phyloP scores from a whole-genome alignment of 2,888 invertebrate genomes.

The Ernsta delagoae region DNA sequence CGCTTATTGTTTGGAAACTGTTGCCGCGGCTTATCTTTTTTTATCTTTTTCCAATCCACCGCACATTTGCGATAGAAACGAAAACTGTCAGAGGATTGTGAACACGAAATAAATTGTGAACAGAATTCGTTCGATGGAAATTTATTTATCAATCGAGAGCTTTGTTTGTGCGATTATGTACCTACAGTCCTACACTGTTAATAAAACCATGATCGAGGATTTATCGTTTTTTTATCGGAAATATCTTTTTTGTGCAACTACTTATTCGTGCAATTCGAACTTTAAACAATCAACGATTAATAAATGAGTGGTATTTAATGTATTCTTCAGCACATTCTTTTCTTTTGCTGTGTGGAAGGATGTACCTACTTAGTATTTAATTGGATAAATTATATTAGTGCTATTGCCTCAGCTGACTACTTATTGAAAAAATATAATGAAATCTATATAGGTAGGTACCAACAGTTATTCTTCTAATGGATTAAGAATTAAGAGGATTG shows the following conservation, averaged over 20 bases:
- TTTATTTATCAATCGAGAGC: conserved; percentile 27
- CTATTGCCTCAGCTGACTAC: no score
- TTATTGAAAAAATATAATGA: no score
- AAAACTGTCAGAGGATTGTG: conserved; percentile 34
- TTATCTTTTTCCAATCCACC: conserved; percentile 28
- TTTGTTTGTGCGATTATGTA: conserved; percentile 6
- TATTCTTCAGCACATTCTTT: no score
- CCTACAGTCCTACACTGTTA: not conserved
- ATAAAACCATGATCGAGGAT: conserved; percentile 7
- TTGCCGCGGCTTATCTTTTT: conserved; percentile 25
- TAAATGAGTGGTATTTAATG: no score
- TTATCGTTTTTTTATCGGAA: conserved; percentile 1
- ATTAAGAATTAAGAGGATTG: no score
- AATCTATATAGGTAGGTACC: no score
- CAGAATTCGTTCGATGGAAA: conserved; percentile 24
- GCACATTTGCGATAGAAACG: conserved; percentile 22
- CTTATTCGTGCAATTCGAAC: not conserved
- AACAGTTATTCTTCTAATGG: no score
- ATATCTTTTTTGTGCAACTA: not conserved
- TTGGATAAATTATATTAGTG: no score
- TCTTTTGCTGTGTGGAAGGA: no score
- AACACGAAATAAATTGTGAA: conserved; percentile 32
- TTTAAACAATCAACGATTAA: no score
- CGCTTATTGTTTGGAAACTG: conserved; percentile 32
- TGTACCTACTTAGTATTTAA: no score